phyloP scores from a whole-genome alignment of 2,797 vertebrate genomes.

The Pogoniulus pusillus region DNA sequence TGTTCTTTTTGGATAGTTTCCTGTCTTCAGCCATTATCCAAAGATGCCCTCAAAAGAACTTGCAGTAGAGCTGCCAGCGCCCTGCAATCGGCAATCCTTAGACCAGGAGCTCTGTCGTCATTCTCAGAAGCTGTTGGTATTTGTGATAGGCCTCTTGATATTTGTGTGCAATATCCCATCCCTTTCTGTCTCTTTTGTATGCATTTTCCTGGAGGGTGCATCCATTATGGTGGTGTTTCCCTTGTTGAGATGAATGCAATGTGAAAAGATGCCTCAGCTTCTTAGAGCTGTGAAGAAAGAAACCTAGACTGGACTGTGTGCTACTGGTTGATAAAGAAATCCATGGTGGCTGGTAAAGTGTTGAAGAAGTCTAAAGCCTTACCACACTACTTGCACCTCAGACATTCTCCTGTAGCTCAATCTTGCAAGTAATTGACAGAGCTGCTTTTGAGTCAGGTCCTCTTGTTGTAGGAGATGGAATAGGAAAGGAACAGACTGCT shows the following conservation, averaged over 20 bases:
- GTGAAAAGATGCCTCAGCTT: not conserved
- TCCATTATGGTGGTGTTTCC: not conserved
- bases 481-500: not conserved
- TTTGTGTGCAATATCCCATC: not conserved
- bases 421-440: not conserved
- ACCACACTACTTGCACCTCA: not conserved
- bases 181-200: not conserved
- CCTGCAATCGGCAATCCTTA: conserved; percentile 40
- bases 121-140: not conserved
- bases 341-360: not conserved
- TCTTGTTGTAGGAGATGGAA: not conserved
- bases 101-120: not conserved
- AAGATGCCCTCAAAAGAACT: conserved; percentile 28
- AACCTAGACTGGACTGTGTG: not conserved
- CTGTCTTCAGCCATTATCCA: conserved; percentile 17
- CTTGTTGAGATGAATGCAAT: not conserved
- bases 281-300: not conserved
- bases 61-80: not conserved
- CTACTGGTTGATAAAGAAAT: not conserved
- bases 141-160: not conserved
- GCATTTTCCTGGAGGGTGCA: not conserved
- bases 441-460: not conserved
- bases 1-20: not conserved
- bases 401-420: not conserved
- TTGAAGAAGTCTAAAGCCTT: not conserved